phyloP scores from a whole-genome alignment of 1,140 invertebrate species.

The Scaptomyza pallida region DNA sequence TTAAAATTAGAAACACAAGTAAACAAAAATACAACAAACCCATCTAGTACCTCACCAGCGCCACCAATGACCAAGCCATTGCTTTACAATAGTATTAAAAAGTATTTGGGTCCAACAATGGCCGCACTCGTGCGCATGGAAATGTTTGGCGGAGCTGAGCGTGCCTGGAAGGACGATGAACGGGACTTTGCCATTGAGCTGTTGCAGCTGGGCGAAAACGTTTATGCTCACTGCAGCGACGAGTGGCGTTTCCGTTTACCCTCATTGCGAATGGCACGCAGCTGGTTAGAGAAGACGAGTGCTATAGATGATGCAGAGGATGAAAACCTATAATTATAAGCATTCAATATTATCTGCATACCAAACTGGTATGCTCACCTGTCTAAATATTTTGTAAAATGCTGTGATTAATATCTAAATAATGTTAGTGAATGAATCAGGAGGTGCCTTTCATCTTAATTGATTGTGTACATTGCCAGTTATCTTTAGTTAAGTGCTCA shows the following conservation, averaged over 20 bases:
- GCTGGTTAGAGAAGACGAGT: slow-evolving; percentile 40
- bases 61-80: slow-evolving; percentile 57
- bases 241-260: slow-evolving; percentile 80
- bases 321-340: slow-evolving; percentile 34
- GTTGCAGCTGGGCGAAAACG: slow-evolving; percentile 62
- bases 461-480: not conserved
- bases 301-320: slow-evolving; percentile 16
- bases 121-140: slow-evolving; percentile 74
- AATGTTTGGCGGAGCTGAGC: slow-evolving; percentile 71
- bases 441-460: not conserved
- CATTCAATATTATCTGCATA: not conserved
- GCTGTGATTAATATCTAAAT: not conserved
- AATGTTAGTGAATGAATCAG: not conserved
- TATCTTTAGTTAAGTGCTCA: slow-evolving; percentile 23
- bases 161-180: slow-evolving; percentile 75
- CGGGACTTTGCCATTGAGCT: slow-evolving; percentile 62
- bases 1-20: slow-evolving; percentile 10
- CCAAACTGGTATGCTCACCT: not conserved
- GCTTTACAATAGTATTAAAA: slow-evolving; percentile 75
- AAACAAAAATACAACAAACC: not conserved
- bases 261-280: slow-evolving; percentile 44
- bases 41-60: not conserved
- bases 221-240: slow-evolving; percentile 68
- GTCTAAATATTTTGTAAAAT: not conserved
- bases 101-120: slow-evolving; percentile 74